Percentiles rank a stretch among this genome's conserved stretches.
phyloP scores from a whole-genome alignment of 2,888 invertebrate species.

The Diarsia dahlii region DNA sequence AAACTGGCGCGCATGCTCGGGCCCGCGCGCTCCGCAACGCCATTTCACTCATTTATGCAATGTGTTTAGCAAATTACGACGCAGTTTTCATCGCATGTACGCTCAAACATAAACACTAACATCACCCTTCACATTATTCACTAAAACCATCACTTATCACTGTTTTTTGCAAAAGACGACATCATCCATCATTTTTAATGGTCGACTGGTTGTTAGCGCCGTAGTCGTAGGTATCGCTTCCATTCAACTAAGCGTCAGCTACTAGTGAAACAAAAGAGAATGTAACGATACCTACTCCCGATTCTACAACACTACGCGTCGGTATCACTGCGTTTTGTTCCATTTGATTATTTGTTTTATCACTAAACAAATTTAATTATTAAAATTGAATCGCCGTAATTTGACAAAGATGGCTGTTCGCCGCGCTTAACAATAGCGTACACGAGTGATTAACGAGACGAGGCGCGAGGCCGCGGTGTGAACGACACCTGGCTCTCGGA shows the following conservation, averaged over 20 bases:
- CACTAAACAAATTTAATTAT: conserved; percentile 81
- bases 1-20: conserved; percentile 91
- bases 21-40: conserved; percentile 90
- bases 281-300: conserved; percentile 84
- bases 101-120: conserved; percentile 84
- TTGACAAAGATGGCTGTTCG: conserved; percentile 91
- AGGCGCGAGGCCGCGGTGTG: conserved; percentile 91
- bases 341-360: conserved; percentile 79
- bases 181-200: conserved; percentile 89
- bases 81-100: conserved; percentile 87
- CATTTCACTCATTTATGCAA: conserved; percentile 90
- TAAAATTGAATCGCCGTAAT: conserved; percentile 88
- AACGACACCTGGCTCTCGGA: conserved; percentile 91
- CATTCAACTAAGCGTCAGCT: conserved; percentile 88
- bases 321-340: conserved; percentile 82
- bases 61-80: conserved; percentile 89
- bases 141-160: conserved; percentile 86
- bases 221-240: conserved; percentile 87
- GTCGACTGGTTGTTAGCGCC: conserved; percentile 87
- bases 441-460: conserved; percentile 91
- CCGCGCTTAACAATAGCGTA: conserved; percentile 90
- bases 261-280: conserved; percentile 89
- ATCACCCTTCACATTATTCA: conserved; percentile 87
- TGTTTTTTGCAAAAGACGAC: conserved; percentile 88
- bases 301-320: conserved; percentile 81